Conservation (phyloP, 2,113 vertebrate species). For the Canis aureus region DNA sequence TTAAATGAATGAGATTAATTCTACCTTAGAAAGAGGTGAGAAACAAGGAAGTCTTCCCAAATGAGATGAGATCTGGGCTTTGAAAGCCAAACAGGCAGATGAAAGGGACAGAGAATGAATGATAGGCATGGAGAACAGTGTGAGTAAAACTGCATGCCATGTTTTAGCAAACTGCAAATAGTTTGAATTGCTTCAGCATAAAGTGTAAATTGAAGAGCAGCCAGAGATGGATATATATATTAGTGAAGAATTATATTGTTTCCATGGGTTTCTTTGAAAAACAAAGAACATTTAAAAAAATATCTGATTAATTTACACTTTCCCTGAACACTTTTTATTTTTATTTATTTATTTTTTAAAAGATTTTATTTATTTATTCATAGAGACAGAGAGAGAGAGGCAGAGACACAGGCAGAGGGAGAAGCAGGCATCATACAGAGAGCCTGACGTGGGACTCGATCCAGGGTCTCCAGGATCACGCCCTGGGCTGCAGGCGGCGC, state of each 20-base stretch:
- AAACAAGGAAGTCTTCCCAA: slow-evolving; percentile 21
- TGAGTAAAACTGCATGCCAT: neutral
- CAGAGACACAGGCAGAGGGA: too few species aligned
- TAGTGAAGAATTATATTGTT: slow-evolving; percentile 20
- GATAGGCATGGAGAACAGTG: neutral
- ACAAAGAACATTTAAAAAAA: neutral
- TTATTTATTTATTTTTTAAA: too few species aligned
- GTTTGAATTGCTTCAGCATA: neutral
- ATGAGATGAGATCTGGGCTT: neutral
- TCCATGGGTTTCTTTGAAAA: neutral
- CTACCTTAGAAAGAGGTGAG: slow-evolving; percentile 23
- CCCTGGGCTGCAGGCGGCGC: too few species aligned
- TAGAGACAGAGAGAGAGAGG: too few species aligned
- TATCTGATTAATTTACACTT: neutral
- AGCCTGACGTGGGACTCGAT: too few species aligned
- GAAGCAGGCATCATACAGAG: too few species aligned
- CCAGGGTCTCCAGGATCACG: too few species aligned
- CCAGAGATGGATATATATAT: neutral
- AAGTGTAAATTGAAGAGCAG: neutral
- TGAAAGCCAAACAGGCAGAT: neutral
- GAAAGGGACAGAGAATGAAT: neutral
- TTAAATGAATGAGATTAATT: slow-evolving; percentile 46
- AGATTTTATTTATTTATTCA: too few species aligned
- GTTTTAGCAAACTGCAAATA: neutral
- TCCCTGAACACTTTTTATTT: neutral